phyloP scores from a whole-genome alignment of 2,797 vertebrate species.

The Choloepus didactylus region DNA sequence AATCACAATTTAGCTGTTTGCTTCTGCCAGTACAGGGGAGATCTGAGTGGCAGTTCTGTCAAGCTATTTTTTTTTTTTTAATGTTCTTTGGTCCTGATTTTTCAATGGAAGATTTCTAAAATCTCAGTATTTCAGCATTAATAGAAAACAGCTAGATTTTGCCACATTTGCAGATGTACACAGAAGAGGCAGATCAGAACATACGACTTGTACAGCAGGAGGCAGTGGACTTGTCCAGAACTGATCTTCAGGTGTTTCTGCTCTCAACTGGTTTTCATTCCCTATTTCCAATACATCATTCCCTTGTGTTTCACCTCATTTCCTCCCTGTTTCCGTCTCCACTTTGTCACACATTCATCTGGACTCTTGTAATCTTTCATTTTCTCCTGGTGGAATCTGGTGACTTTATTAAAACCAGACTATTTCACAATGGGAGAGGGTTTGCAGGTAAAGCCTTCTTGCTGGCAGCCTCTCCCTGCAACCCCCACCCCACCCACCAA shows the following conservation, averaged over 20 bases:
- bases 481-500: fast-evolving
- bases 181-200: not conserved
- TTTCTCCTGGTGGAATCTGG: slow-evolving; percentile 83
- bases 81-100: not conserved
- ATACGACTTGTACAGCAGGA: not conserved
- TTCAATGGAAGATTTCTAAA: not conserved
- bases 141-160: slow-evolving; percentile 22
- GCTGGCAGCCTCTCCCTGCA: slow-evolving; percentile 64
- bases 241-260: slow-evolving; percentile 65
- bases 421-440: slow-evolving; percentile 71
- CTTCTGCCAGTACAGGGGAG: slow-evolving; percentile 15
- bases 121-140: not conserved
- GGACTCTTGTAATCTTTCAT: slow-evolving; percentile 71
- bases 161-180: not conserved
- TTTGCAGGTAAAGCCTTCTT: slow-evolving; percentile 82
- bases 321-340: slow-evolving; percentile 78
- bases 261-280: slow-evolving; percentile 61
- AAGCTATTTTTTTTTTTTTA: not conserved
- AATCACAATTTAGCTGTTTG: slow-evolving; percentile 28
- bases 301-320: slow-evolving; percentile 79
- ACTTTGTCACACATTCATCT: slow-evolving; percentile 81
- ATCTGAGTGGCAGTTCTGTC: slow-evolving; percentile 11
- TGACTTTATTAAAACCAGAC: slow-evolving; percentile 85
- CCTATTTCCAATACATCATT: slow-evolving; percentile 70
- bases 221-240: not conserved